Evolutionary conservation across 2,797 vertebrate genomes (phyloP).

Genomic region (Sarcoramphus papa): DNA sequence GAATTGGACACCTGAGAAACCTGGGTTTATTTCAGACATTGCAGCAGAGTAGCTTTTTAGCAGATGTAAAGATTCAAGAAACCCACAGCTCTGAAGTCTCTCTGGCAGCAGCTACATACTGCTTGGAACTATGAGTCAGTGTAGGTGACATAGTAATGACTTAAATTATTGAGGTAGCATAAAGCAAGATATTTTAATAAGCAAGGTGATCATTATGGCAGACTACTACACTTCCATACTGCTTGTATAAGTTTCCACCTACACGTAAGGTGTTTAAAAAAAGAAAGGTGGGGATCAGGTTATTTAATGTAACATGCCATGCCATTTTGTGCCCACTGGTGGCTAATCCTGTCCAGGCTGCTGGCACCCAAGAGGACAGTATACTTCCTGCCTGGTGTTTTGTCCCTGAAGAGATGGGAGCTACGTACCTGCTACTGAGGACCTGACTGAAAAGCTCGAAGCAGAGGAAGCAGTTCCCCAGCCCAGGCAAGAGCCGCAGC

Average conservation of each 20-base stretch:
- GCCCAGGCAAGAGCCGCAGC: rapidly evolving
- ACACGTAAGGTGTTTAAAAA: background rate
- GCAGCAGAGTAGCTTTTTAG: background rate
- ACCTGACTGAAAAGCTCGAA: background rate
- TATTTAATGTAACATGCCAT: background rate
- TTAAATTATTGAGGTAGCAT: background rate
- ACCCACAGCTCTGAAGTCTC: background rate
- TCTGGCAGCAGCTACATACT: background rate
- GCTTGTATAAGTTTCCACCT: background rate
- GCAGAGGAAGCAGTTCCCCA: background rate
- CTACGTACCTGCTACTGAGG: rapidly evolving
- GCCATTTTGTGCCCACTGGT: background rate
- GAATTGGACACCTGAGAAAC: background rate
- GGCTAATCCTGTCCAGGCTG: background rate
- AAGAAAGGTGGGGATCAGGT: background rate
- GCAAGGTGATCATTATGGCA: background rate
- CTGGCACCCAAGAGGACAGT: background rate
- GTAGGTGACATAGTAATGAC: background rate
- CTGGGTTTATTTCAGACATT: background rate
- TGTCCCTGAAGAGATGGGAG: background rate
- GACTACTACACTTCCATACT: background rate
- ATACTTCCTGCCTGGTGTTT: background rate
- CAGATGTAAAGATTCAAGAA: background rate
- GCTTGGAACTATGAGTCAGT: background rate
- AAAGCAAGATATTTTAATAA: background rate